Percentiles rank a stretch among this genome's conserved stretches.
These are phyloP conservation scores for Eueremaeus valkanovi DNA, from an alignment of 2,888 invertebrate species.

Conservation along the genomic window DNA sequence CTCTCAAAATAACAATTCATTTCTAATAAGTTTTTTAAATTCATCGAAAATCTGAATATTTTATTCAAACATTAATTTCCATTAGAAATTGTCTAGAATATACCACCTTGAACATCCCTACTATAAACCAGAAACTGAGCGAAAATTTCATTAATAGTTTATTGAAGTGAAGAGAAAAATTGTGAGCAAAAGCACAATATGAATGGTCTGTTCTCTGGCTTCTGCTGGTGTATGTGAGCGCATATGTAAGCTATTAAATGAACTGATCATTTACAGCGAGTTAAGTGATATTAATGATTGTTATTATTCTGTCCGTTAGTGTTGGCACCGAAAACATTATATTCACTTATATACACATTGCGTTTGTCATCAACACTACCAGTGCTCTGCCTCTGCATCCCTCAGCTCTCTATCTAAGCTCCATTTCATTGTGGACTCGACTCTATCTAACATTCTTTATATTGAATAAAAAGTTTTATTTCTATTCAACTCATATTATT, in stretches of 20 bases:
- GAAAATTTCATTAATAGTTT: not conserved
- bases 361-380: constrained; percentile 27
- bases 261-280: constrained; percentile 29
- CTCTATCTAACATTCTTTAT: not conserved
- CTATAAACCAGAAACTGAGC: not conserved
- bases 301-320: not conserved
- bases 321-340: not conserved
- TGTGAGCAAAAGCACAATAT: not conserved
- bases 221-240: too few species aligned
- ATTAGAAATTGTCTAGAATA: too few species aligned
- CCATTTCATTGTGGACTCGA: too few species aligned
- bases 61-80: too few species aligned
- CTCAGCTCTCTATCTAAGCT: not conserved
- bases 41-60: too few species aligned
- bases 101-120: too few species aligned
- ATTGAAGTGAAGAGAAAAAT: not conserved
- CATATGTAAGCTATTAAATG: constrained; percentile 30
- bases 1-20: too few species aligned
- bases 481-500: not conserved
- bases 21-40: too few species aligned
- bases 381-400: not conserved
- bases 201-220: not conserved
- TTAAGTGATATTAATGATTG: constrained; percentile 31
- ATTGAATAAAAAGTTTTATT: not conserved
- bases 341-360: not conserved